Evolutionary conservation across 2,113 vertebrate genomes (phyloP), one percentile per base, ranked within the genome.

Genomic region (Oncorhynchus kisutch): DNA sequence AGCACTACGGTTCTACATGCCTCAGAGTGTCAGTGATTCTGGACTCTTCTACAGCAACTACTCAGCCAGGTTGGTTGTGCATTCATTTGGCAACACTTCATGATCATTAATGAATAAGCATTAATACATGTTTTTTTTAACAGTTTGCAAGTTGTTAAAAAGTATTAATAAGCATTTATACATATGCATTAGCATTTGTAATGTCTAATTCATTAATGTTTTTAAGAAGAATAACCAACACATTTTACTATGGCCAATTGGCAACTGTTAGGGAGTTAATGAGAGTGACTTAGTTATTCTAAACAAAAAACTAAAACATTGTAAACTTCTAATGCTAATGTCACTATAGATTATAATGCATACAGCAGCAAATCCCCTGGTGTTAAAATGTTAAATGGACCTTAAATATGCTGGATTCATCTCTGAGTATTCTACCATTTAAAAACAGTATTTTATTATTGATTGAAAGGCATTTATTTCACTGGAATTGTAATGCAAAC

Each of bases 1-100:
- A 34, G 29, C 67, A 20, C 14, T 68, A 27, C 16, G 31, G 29
- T 18, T 68, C 18, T 68, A 68, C 31, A 27, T 68, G 16, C 3
- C 29, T 34, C 67, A 45, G 31, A 68, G 67, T n/a, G 31, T 68
- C 18, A 68, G 67, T 39, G 67, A 68, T 34, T 68, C 67, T n/a
- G 67, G 67, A 7, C 67, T 68, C 67, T 68, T 31, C 31, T 68
- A 68, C 67, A 68, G 31, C 14, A 27, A 68, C 67, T 31, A 31
- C 16, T 18, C 27, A 20, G 67, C 18, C 67, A 68, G 67, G 67
- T 68, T 31, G 31, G 67, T 68, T 16, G 65, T 67, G 14, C n/a
- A 22, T 57, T 57, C 13, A 18, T 20, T 22, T 22, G 7, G n/a
- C 22, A 62, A 62, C 8, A 62, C 18, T 22, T 22, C 7, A 22